Evolutionary conservation across 2,113 vertebrate species (phyloP).

Genomic region (Cyphomyrus plagiostoma): DNA sequence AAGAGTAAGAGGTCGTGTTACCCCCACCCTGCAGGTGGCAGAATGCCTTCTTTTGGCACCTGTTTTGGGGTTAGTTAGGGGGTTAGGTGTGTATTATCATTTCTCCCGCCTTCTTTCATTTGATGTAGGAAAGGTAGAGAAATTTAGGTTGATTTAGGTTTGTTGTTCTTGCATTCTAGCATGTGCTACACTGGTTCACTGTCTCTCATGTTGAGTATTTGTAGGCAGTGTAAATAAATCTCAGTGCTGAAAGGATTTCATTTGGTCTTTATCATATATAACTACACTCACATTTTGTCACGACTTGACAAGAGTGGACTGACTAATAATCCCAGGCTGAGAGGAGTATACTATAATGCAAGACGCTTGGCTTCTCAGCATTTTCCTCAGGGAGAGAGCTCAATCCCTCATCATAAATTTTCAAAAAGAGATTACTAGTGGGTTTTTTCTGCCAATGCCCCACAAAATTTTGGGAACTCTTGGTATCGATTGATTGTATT

Average conservation of each 20-base stretch:
- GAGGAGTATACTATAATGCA: neutral
- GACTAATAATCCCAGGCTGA: neutral
- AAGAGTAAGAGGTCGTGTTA: neutral
- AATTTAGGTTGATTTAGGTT: neutral
- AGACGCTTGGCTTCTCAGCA: neutral
- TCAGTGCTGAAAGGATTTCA: neutral
- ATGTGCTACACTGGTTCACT: neutral
- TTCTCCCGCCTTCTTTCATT: neutral
- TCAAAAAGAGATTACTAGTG: neutral
- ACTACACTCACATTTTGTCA: neutral
- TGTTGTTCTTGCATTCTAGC: neutral
- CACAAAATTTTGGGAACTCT: neutral
- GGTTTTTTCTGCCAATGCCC: neutral
- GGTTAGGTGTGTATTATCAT: neutral
- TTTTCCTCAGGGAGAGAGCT: neutral
- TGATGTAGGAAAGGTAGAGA: neutral
- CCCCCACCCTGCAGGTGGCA: neutral
- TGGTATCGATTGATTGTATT: neutral
- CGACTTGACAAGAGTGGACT: neutral
- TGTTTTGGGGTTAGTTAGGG: neutral
- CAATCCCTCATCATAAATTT: neutral
- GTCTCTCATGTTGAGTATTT: neutral
- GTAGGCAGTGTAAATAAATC: neutral
- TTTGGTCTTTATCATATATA: neutral
- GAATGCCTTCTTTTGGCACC: neutral